These are phyloP conservation scores for Rhea pennata DNA, from an alignment of 2,113 vertebrate species.

Conservation along the genomic window DNA sequence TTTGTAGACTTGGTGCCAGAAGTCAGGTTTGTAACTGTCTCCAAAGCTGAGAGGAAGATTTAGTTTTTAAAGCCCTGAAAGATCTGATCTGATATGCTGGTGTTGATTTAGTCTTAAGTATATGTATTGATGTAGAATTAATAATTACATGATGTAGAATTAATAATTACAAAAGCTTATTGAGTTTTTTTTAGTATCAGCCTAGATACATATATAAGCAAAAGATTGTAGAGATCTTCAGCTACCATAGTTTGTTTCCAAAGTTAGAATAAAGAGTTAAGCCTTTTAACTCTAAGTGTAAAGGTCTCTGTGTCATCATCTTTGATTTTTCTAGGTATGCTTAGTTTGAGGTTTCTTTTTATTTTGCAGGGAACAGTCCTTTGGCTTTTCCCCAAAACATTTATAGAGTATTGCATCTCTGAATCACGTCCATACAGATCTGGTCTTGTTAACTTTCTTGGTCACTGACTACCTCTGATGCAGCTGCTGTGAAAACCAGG, in stretches of 20 bases:
- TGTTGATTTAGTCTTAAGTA: not conserved
- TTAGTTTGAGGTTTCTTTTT: not conserved
- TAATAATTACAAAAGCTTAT: no score
- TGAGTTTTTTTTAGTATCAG: not conserved
- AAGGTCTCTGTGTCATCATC: not conserved
- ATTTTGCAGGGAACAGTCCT: not conserved
- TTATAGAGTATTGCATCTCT: not conserved
- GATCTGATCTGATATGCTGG: accelerated
- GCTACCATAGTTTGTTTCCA: not conserved
- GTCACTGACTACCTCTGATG: not conserved
- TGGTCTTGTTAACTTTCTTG: not conserved
- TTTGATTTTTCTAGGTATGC: not conserved
- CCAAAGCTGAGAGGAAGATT: not conserved
- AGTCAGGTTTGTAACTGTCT: not conserved
- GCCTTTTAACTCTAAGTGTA: not conserved
- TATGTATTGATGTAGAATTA: not conserved
- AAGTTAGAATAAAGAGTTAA: not conserved
- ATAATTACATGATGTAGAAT: not conserved
- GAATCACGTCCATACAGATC: not conserved
- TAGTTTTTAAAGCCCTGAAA: not conserved
- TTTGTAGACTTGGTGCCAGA: not conserved
- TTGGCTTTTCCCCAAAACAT: not conserved
- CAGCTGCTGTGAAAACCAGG: not conserved
- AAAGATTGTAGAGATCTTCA: accelerated
- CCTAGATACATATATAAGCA: accelerated